phyloP scores from a whole-genome alignment of 2,113 vertebrate species.

The Sander lucioperca region DNA sequence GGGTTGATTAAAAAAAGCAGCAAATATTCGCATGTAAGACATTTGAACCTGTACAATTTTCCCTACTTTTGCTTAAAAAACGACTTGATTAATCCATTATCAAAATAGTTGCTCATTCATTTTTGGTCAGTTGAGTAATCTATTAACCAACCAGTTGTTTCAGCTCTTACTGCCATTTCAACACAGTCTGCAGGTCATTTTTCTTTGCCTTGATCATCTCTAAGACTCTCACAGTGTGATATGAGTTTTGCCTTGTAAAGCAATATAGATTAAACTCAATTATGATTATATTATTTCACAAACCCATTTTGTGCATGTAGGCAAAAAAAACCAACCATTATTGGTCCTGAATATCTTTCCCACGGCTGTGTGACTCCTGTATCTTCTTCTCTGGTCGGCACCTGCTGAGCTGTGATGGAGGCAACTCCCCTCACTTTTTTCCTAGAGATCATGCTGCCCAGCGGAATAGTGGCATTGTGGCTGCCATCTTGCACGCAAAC shows the following conservation, averaged over 20 bases:
- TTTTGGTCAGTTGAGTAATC: neutral
- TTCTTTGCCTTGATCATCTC: neutral
- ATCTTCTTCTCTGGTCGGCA: constrained; percentile 19
- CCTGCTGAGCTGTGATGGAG: constrained; percentile 35
- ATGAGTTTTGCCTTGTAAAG: neutral
- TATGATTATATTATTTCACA: neutral
- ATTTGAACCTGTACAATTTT: no score
- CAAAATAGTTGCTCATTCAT: neutral
- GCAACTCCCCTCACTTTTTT: neutral
- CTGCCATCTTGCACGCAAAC: constrained; percentile 57
- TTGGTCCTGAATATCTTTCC: neutral
- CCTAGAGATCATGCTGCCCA: constrained; percentile 27
- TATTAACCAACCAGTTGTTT: no score
- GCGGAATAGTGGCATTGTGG: constrained; percentile 76
- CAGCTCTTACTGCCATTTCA: neutral
- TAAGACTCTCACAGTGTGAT: neutral
- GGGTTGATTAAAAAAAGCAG: neutral
- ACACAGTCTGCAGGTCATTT: neutral
- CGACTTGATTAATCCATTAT: neutral
- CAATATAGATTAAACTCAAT: neutral
- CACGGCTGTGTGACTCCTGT: neutral
- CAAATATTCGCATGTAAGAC: neutral
- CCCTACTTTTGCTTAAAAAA: neutral
- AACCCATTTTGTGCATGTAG: neutral
- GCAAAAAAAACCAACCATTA: neutral